Conservation (phyloP, 2,113 vertebrate genomes). For the Urocolius indicus region DNA sequence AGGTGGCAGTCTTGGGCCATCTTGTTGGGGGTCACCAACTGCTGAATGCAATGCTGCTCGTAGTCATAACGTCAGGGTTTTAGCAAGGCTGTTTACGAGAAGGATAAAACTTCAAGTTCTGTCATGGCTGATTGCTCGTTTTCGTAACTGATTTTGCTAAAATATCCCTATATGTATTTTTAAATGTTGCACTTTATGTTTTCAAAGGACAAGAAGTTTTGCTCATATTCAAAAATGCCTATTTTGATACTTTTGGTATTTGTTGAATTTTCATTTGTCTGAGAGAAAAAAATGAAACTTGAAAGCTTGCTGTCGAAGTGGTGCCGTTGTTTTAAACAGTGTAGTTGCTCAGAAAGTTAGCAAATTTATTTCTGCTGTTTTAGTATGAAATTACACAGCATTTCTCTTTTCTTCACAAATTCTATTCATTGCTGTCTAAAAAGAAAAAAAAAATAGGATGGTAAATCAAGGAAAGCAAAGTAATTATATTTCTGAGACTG, state of each 20-base stretch:
- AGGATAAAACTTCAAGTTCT: background rate
- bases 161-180: background rate
- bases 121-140: background rate
- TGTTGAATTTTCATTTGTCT: background rate
- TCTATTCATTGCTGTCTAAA: background rate
- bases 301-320: background rate
- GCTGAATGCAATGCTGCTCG: background rate
- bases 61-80: background rate
- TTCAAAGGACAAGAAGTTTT: background rate
- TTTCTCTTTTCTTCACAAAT: background rate
- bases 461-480: background rate
- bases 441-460: background rate
- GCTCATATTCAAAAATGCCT: background rate
- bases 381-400: background rate
- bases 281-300: background rate
- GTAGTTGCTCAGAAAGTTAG: background rate
- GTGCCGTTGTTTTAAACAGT: background rate
- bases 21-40: background rate
- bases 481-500: constrained; percentile 4
- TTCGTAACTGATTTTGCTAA: background rate
- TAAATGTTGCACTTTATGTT: background rate
- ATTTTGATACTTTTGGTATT: background rate
- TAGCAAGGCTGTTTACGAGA: background rate
- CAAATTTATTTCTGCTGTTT: background rate
- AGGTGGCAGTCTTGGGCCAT: constrained; percentile 63